Base-by-base conservation (phyloP, 1,140 invertebrate genomes). In the Trichonephila inaurata region DNA sequence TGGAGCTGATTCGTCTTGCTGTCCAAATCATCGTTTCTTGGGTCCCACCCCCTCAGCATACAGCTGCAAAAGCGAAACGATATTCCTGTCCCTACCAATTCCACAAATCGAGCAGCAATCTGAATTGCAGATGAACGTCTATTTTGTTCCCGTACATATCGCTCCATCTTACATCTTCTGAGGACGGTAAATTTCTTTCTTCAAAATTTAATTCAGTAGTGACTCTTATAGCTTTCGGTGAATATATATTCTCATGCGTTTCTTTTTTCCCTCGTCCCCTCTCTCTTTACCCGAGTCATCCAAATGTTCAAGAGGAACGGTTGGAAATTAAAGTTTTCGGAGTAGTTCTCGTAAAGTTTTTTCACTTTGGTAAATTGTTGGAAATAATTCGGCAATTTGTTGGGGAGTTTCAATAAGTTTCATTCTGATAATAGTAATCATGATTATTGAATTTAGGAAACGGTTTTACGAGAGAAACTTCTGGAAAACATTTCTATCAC, bases 41-140 rank as follows among this genome's bases (percentile, higher is more conserved):
- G 69, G 58, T 51, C 24, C 89, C 89, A 91, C 66, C 69, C 66
- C 60, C 51, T 82, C n/a, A 19, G 6, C 28, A n/a, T 72, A 40
- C 62, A 51, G 18, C 28, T 14, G n/a, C n/a, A 24, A 64, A 24
- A 21, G 19, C 24, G 19, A 77, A 89, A 77, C 88, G 88, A 89
- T 89, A 89, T 89, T 89, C 72, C 64, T 89, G 88, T 72, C 24
- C 51, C 88, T 66, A 66, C 60, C 82, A 66, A 64, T 66, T 85
- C 61, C 88, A 72, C 60, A 64, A 88, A 64, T 64, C 60, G 81
- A 64, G 44, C 14, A 24, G 60, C 33, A 40, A 92, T 92, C 82
- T 92, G 90, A 92, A 62, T 92, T 92, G 90, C 90, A 92, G 82
- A 92, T 92, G 90, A 92, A 92, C 60, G 60, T 81, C 77, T 85